Evolutionary conservation across 2,113 vertebrate genomes (phyloP).

Genomic region (Aptenodytes forsteri): DNA sequence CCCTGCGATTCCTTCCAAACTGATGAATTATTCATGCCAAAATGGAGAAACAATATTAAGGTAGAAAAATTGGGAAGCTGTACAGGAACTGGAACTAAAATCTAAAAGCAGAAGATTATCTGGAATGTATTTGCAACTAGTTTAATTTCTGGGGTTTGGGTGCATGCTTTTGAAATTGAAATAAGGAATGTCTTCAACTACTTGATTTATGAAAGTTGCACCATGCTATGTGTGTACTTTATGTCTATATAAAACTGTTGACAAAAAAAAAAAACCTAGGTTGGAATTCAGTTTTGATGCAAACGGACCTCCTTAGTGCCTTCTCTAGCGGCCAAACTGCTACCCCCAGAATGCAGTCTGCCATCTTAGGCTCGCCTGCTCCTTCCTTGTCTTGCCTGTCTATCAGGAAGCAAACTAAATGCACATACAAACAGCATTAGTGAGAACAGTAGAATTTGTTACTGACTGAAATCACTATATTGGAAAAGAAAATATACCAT

Average conservation of each 20-base stretch:
- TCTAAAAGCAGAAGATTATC: background rate
- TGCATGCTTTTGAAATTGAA: background rate
- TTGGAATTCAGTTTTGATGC: background rate
- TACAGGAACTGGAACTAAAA: background rate
- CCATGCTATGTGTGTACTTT: background rate
- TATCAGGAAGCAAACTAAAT: background rate
- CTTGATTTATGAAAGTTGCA: background rate
- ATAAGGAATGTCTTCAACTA: background rate
- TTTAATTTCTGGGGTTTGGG: background rate
- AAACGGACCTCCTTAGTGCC: background rate
- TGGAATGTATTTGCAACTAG: background rate
- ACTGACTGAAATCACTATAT: background rate
- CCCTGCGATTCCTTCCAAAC: background rate
- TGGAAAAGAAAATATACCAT: background rate
- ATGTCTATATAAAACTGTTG: background rate
- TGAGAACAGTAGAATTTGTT: background rate
- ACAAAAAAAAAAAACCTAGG: background rate
- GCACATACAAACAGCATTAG: fast-evolving
- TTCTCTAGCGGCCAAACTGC: background rate
- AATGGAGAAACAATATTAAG: background rate
- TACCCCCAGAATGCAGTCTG: background rate
- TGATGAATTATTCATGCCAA: background rate
- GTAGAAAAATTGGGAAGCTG: background rate
- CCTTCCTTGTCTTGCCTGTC: background rate
- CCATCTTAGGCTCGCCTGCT: fast-evolving